phyloP scores from a whole-genome alignment of 2,888 invertebrate genomes.

The Oscheius sp. region DNA sequence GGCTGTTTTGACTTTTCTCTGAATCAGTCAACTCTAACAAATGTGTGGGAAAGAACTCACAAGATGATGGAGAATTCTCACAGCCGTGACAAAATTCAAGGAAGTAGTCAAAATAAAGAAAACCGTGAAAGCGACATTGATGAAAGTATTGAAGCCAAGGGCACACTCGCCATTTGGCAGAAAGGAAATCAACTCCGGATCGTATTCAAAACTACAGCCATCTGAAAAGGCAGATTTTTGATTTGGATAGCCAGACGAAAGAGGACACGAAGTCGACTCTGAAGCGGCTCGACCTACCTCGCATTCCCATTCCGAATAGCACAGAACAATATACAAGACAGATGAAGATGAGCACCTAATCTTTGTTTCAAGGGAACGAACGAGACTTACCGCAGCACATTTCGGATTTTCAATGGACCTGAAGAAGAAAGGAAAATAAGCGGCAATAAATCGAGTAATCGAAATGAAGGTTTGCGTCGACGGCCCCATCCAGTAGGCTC shows the following conservation, averaged over 20 bases:
- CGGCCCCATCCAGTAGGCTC: conserved; percentile 31
- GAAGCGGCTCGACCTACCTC: too few species aligned
- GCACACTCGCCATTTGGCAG: conserved; percentile 25
- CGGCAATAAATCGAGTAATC: conserved; percentile 12
- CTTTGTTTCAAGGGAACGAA: neutral
- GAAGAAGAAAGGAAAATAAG: conserved; percentile 24
- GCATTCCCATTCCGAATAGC: conserved; percentile 29
- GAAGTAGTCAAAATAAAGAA: conserved; percentile 22
- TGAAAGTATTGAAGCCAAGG: conserved; percentile 20
- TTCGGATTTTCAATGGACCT: neutral
- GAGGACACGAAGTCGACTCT: too few species aligned
- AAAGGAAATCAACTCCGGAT: conserved; percentile 20
- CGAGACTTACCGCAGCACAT: conserved; percentile 1
- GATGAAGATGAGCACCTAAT: conserved; percentile 10
- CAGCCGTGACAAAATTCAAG: conserved; percentile 19
- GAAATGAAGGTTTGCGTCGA: conserved; percentile 27
- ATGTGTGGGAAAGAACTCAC: neutral
- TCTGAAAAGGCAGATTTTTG: conserved; percentile 20
- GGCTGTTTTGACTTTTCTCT: conserved; percentile 13
- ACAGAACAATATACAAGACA: conserved; percentile 20
- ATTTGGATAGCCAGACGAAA: too few species aligned
- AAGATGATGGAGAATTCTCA: conserved; percentile 9
- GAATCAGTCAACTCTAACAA: neutral
- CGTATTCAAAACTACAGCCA: conserved; percentile 31
- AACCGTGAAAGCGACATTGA: conserved; percentile 17